phyloP scores from a whole-genome alignment of 2,113 vertebrate species.

The Galemys pyrenaicus region DNA sequence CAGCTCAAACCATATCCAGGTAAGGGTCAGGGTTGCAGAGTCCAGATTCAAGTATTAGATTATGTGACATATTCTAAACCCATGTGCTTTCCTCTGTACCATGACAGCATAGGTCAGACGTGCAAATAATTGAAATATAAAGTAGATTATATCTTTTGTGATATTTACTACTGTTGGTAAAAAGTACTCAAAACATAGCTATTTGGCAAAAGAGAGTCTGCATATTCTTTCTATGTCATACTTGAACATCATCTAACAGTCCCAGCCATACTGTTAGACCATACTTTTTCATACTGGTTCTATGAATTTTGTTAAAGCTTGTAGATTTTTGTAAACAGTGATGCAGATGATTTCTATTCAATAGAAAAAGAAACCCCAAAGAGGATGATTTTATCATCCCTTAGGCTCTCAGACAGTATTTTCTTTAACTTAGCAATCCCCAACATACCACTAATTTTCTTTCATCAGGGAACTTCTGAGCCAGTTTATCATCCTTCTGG shows the following conservation, averaged over 20 bases:
- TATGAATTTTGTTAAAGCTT: neutral
- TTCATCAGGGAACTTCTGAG: neutral
- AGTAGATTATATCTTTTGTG: neutral
- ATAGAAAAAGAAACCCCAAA: neutral
- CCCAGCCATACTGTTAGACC: neutral
- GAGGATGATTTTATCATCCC: neutral
- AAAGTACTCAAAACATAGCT: neutral
- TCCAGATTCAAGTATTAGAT: neutral
- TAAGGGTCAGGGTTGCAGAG: neutral
- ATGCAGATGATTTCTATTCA: neutral
- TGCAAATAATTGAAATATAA: neutral
- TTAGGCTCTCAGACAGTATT: neutral
- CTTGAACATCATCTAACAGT: neutral
- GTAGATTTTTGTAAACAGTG: neutral
- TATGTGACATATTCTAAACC: neutral
- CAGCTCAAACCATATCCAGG: neutral
- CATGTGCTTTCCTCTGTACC: neutral
- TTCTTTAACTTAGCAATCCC: neutral
- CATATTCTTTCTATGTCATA: constrained; percentile 9
- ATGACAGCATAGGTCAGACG: neutral
- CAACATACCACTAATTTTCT: neutral
- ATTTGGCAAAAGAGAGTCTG: neutral
- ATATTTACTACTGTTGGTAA: neutral
- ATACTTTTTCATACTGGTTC: constrained; percentile 14
- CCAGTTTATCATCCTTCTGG: neutral